A percentile compares a stretch with the other conserved stretches of the same genome.
These are phyloP conservation scores for Caenorhabditis elegans DNA, from an alignment of 1,140 invertebrate species.

Conservation along the genomic window WBcel235 BX284602.5:7209501-7210000, in stretches of 20 bases:
- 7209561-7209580: no score
- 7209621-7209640: no score
- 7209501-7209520: slow-evolving; percentile 75
- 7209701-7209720: no score
- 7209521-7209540: slow-evolving; percentile 90
- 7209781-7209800: no score
- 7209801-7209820: no score
- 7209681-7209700: no score
- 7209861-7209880: slow-evolving; percentile 35
- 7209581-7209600: no score
- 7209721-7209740: no score
- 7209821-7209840: slow-evolving; percentile 39
- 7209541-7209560: slow-evolving; percentile 76
- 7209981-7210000: slow-evolving; percentile 83
- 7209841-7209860: slow-evolving; percentile 38
- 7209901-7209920: slow-evolving; percentile 1
- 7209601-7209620: no score
- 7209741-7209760: neutral
- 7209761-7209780: no score
- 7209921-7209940: slow-evolving; percentile 68
- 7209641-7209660: no score
- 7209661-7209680: no score
- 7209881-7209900: neutral
- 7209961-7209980: slow-evolving; percentile 82
- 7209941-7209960: slow-evolving; percentile 74